Base-by-base conservation (phyloP, 2,888 invertebrate species). In the Blastobasis lacticolella region DNA sequence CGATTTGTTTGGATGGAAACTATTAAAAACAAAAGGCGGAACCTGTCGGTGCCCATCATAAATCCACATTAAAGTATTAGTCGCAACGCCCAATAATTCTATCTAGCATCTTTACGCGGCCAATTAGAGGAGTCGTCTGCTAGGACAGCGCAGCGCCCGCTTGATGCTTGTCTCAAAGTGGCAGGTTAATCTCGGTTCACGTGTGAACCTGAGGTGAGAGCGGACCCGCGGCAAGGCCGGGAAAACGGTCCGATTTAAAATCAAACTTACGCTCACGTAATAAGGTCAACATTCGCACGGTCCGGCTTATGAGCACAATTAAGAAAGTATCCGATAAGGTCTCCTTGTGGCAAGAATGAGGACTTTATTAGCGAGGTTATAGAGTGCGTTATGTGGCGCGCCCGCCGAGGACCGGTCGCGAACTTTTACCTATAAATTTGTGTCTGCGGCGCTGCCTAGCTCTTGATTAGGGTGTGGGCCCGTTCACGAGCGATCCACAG, bases 381-480 rank as follows among this genome's bases (percentile, higher is more conserved):
- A 82, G 63, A 72, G 81, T 66, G 62, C 71, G 80, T 78, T 71
- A 62, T 62, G 59, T 63, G 67, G 61, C 37, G 57, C 9, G 50
- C 48, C 44, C 61, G 52, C 54, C 49, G 66, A 64, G 63, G 71
- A 86, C 85, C 83, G 86, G 86, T 85, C 86, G 87, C 88, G 88
- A 88, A 88, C 88, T 88, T 87, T 88, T 87, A 86, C 88, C 87
- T 88, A 88, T 88, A 88, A 88, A 88, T 88, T 88, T 82, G 83
- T 86, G 86, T 83, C 84, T 83, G 78, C 77, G 78, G 71, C 70
- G 77, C 77, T 76, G 74, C 73, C 73, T 78, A 71, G 75, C 69
- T 81, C 79, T 84, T 52, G 49, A 46, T 49, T 50, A 48, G 48
- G 71, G 63, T 66, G 64, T 67, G 61, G 63, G 58, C 62, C 64